A percentile compares a stretch with the other conserved stretches of the same genome.
phyloP scores from a whole-genome alignment of 64 coral and sea anemone species.

The Actinia tenebrosa region DNA sequence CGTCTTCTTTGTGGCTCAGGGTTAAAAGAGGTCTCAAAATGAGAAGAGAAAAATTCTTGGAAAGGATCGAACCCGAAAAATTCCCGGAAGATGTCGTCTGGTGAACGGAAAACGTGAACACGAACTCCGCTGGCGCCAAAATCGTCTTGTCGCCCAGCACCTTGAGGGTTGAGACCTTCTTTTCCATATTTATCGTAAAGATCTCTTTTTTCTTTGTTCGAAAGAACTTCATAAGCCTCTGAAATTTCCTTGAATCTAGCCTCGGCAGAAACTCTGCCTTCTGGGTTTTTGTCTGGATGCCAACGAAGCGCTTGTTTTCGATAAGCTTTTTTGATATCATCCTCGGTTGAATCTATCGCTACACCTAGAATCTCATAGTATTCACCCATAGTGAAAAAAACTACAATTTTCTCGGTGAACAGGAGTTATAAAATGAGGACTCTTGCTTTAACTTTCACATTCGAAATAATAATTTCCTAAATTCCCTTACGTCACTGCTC shows the following conservation, averaged over 20 bases:
- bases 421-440: background rate
- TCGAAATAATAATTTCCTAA: background rate
- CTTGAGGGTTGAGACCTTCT: conserved; percentile 12
- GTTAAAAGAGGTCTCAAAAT: background rate
- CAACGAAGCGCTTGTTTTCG: conserved; percentile 76
- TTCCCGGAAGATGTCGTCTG: conserved; percentile 88
- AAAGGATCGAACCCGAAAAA: conserved; percentile 61
- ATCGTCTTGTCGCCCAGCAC: background rate
- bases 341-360: conserved; percentile 45
- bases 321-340: conserved; percentile 84
- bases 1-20: conserved; percentile 9
- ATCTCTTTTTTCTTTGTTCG: conserved; percentile 85
- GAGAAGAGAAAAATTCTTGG: conserved; percentile 11
- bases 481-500: background rate
- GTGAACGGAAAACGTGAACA: conserved; percentile 55
- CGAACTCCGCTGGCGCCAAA: conserved; percentile 24
- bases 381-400: conserved; percentile 18
- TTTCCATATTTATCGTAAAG: conserved; percentile 40
- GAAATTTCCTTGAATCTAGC: conserved; percentile 79
- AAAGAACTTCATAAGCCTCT: conserved; percentile 91
- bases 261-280: conserved; percentile 62
- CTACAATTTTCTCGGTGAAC: background rate
- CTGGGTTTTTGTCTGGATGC: conserved; percentile 92
- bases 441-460: background rate
- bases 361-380: conserved; percentile 78